These are phyloP conservation scores for Sphaeridia pumilis DNA, from an alignment of 2,888 invertebrate species.

Conservation along the genomic window DNA sequence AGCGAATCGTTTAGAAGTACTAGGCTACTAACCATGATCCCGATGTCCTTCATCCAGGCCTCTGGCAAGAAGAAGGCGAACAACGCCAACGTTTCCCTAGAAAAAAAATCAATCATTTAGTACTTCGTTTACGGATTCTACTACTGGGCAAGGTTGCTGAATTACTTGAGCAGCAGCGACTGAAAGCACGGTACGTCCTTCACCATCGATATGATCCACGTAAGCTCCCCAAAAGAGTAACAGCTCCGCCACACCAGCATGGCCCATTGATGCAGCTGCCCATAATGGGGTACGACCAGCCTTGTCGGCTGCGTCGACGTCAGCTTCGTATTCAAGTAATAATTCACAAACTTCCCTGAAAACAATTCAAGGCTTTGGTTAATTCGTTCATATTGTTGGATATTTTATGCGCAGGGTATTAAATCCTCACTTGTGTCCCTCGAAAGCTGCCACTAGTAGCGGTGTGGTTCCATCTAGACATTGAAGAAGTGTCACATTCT, in stretches of 20 bases:
- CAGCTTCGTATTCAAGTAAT: constrained; percentile 80
- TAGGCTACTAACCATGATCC: constrained; percentile 60
- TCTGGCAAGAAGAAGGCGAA: constrained; percentile 73
- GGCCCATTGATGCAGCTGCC: constrained; percentile 37
- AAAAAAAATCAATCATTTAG: background rate
- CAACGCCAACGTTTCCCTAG: constrained; percentile 74
- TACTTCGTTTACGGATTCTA: background rate
- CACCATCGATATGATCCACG: constrained; percentile 82
- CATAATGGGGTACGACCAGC: constrained; percentile 75
- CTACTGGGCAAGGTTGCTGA: background rate
- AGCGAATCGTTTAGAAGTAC: background rate
- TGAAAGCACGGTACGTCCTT: constrained; percentile 44
- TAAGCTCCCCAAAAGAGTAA: constrained; percentile 91
- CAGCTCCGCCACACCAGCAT: constrained; percentile 64
- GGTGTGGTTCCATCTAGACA: constrained; percentile 74
- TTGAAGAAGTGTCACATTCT: background rate
- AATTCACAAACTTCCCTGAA: constrained; percentile 76
- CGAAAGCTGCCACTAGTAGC: constrained; percentile 75
- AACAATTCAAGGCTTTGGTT: constrained; percentile 9
- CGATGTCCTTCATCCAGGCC: constrained; percentile 50
- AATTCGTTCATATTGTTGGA: background rate
- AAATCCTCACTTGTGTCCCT: constrained; percentile 71
- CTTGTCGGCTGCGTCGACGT: constrained; percentile 73
- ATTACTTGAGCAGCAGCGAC: constrained; percentile 39
- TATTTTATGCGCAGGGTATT: background rate